Conservation (phyloP, 2,113 vertebrate species). For the Campylorhamphus procurvoides region DNA sequence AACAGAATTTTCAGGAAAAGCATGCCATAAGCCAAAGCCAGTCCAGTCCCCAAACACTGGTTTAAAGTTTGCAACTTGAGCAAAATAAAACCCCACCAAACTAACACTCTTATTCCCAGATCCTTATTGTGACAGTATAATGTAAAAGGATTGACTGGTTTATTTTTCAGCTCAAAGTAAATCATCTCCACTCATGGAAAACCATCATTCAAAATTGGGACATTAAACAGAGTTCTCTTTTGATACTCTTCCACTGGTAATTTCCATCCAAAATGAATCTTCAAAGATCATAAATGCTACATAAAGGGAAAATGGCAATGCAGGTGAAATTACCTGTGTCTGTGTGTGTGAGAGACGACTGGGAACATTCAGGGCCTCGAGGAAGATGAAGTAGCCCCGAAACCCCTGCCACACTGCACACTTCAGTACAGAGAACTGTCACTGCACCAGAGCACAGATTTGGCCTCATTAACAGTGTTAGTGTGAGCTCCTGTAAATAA, state of each 20-base stretch:
- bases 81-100: background rate
- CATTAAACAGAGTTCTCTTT: background rate
- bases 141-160: background rate
- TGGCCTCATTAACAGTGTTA: background rate
- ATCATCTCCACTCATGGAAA: background rate
- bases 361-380: background rate
- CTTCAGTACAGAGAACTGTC: background rate
- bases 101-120: background rate
- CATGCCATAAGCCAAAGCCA: background rate
- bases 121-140: background rate
- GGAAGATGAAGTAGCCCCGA: background rate
- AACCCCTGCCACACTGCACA: background rate
- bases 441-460: background rate
- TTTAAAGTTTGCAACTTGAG: background rate
- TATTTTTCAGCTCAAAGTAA: conserved; percentile 18
- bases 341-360: background rate
- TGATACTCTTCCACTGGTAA: background rate
- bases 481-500: background rate
- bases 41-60: background rate
- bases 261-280: conserved; percentile 16
- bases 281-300: background rate
- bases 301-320: background rate
- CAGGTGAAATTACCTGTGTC: background rate
- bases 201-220: background rate
- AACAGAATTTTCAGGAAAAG: background rate